Evolutionary conservation across 2,797 vertebrate species (phyloP), one percentile per base, ranked within the genome.

Genomic region (Peromyscus aztecus): DNA sequence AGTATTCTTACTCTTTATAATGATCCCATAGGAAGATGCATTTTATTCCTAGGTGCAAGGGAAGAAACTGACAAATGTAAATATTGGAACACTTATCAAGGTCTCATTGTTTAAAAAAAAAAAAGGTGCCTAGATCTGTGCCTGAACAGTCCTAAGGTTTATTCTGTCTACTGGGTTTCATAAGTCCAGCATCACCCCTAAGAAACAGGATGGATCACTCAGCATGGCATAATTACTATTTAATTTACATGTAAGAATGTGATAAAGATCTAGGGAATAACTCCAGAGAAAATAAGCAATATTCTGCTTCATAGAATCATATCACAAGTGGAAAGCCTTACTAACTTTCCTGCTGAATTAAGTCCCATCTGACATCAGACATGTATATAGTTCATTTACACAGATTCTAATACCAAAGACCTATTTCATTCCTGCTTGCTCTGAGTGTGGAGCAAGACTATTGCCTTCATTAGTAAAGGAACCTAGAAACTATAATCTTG

Each of bases 81-180:
- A 90, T 6, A 29, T 1, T 80, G 76, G 86, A 84, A 31, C 85
- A 0, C 0, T 75, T 63, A 31, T 19, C 87, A 31, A 69, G 4
- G 1, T 57, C 46, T 90, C 5, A 46, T 10, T 63, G 17, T 21
- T 37, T 21, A 59, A 59, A 59, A 23, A 40, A 61, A 84, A 92
- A 27, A 34, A 85, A 27, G 1, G 12, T 84, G 40, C 2, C 24
- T 29, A 91, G 8, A 94, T 69, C 49, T 78, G 17, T 19, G 31
- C 1, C n/a, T 40, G 0, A 67, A 29, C 2, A 9, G 5, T n/a
- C 37, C 24, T 2, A 40, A 40, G 6, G 3, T 59, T 40, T 40
- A 19, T 69, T 31, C 21, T 59, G 13, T 59, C 5, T 59, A 9
- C 67, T 19, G 43, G 34, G 14, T 77, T 6, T 8, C 12, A 63